phyloP scores from a whole-genome alignment of 2,113 vertebrate species.

The Tichodroma muraria region DNA sequence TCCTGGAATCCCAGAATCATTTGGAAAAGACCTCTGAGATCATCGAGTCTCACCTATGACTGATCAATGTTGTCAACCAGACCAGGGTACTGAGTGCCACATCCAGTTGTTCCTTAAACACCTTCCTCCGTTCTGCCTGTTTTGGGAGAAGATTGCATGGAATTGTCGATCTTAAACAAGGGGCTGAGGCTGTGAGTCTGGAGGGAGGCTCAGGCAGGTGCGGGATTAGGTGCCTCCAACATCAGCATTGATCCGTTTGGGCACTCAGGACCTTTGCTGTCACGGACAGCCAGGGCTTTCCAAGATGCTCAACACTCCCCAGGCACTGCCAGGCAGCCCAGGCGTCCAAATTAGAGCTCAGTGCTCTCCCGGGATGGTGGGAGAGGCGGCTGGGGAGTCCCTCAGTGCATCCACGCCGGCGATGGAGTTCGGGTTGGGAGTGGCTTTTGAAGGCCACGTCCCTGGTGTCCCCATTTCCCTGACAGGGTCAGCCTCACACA shows the following conservation, averaged over 20 bases:
- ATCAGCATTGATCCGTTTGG: neutral
- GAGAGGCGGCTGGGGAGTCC: neutral
- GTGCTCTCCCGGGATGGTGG: neutral
- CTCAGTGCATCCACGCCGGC: neutral
- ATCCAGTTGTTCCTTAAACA: neutral
- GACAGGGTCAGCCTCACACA: neutral
- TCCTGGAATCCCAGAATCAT: neutral
- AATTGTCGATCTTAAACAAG: neutral
- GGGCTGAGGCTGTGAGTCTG: fast-evolving
- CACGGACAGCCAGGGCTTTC: neutral
- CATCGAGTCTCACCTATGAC: fast-evolving
- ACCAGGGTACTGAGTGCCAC: neutral
- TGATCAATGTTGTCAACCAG: neutral
- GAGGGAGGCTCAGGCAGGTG: neutral
- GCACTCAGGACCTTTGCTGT: neutral
- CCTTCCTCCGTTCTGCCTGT: neutral
- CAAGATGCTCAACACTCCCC: neutral
- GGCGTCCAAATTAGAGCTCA: neutral
- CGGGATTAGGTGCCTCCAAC: neutral
- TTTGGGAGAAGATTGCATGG: neutral
- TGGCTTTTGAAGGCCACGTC: neutral
- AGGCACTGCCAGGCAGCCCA: neutral
- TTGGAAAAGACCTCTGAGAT: neutral
- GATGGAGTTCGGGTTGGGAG: fast-evolving
- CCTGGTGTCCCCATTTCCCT: neutral